These are phyloP conservation scores for Plagodis dolabraria DNA, from an alignment of 2,888 invertebrate genomes.

Conservation along the genomic window DNA sequence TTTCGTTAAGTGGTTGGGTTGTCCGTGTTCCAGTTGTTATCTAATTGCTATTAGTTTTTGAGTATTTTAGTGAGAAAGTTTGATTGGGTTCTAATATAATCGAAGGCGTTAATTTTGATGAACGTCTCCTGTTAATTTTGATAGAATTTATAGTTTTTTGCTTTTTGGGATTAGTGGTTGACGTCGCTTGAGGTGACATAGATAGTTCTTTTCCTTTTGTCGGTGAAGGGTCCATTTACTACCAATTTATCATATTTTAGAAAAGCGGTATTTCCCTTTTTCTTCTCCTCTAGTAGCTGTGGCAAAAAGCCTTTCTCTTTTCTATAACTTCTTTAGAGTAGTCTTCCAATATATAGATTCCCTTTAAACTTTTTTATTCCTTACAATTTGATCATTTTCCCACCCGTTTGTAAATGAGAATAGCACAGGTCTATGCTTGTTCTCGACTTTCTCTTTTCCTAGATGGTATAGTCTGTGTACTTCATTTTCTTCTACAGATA, in stretches of 20 bases:
- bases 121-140: constrained; percentile 23
- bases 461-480: no score
- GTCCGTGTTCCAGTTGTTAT: constrained; percentile 8
- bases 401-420: no score
- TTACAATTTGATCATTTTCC: no score
- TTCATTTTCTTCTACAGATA: no score
- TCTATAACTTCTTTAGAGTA: constrained; percentile 36
- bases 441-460: no score
- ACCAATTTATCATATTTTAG: constrained; percentile 35
- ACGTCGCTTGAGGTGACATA: constrained; percentile 18
- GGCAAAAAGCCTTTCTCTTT: constrained; percentile 34
- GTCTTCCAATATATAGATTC: constrained; percentile 35
- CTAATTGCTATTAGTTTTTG: constrained; percentile 10
- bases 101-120: constrained; percentile 27
- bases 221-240: neutral
- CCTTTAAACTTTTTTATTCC: constrained; percentile 23
- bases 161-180: constrained; percentile 18
- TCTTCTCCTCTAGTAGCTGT: constrained; percentile 30
- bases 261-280: constrained; percentile 38
- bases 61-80: neutral
- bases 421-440: no score
- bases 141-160: constrained; percentile 21
- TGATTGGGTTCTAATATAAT: constrained; percentile 4
- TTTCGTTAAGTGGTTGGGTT: constrained; percentile 5
- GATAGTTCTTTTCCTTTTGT: constrained; percentile 21